Base-by-base conservation (phyloP, 2,797 vertebrate species). In the Anguilla megastoma region DNA sequence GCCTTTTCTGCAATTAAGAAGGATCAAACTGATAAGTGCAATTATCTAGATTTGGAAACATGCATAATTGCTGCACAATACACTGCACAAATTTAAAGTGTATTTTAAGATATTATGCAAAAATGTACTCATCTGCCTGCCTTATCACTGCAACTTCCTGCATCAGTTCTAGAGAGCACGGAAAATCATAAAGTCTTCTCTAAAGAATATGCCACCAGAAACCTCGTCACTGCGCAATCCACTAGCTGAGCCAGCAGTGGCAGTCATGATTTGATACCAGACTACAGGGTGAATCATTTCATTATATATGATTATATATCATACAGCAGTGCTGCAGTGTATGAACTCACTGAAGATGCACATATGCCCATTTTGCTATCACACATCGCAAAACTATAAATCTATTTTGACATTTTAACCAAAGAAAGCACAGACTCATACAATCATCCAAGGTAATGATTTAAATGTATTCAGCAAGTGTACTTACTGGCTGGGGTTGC, bases 401-500 rank as follows among this genome's bases (percentile, higher is more conserved):
- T 16, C 33, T 8, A 79, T 41, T 41, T 10, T 7, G 12, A 79
- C 30, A 36, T 21, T 79, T 36, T 79, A 45, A 79, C 7, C 33
- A 41, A 45, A 79, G 74, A 79, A 74, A 14, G 27, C 69, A 36
- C 30, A 33, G 27, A 30, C 30, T 74, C n/a, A 30, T 7, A 80
- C 18, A 80, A 16, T 16, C 16, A 18, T 14, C 74, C 33, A 3
- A 3, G 14, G 30, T 41, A 3, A 82, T 50, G 21, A n/a, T n/a
- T 82, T 50, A 21, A 50, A n/a, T n/a, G 79, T 6, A 45, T 9
- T 82, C 21, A 69, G 60, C 10, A 30, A 21, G 84, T 89, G 58
- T 84, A 95, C 95, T 87, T 89, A 95, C 95, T 86, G 94, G 91
- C 60, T 94, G 94, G n/a, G 95, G 93, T 88, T 95, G 94, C 85